Base-by-base conservation (phyloP, 2,113 vertebrate genomes). In the Alces alces region DNA sequence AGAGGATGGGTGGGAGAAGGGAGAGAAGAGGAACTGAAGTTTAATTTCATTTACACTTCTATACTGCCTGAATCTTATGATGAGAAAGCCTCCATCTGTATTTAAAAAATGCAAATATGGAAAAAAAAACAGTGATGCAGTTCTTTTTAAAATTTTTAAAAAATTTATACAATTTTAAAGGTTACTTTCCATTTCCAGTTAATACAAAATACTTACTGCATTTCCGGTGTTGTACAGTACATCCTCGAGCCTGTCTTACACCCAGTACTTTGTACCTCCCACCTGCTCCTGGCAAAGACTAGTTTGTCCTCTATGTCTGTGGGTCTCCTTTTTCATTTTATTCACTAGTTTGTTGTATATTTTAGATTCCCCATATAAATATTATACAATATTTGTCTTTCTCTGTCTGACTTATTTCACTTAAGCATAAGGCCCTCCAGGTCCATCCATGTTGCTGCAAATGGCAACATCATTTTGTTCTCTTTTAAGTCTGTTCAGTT, bases 51-150 rank as follows among this genome's bases (percentile, higher is more conserved):
- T 60, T 87, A 39, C 43, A 54, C 15, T 94, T 93, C 57, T 83
- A 13, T 73, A 83, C 57, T 45, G 10, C 55, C 52, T 86, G 83
- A 82, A 83, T 94, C 23, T 55, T 83, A 86, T 21, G 45, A 84
- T 54, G 60, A 86, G 11, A 33, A 96, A 57, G 30, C 0, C 13
- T 84, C 73, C 16, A 66, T 97, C 23, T 84, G 61, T 28, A 61
- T 61, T 61, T 95, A 95, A 96, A 95, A 92, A 96, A 64, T 52
- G 47, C 60, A 95, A 86, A 92, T 82, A 93, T 17, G 50, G 28
- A 55, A 78, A 88, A 92, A 96, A 92, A 14, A 64, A 86, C 27
- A 87, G 43, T 55, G 36, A 94, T 52, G 10, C 17, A 36, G 33
- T 91, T 64, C 80, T 82, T 83, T 83, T n/a, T 2, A 25, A 82